These are phyloP conservation scores for Sylvilagus floridanus DNA, from an alignment of 2,797 vertebrate species.

Conservation along the genomic window DNA sequence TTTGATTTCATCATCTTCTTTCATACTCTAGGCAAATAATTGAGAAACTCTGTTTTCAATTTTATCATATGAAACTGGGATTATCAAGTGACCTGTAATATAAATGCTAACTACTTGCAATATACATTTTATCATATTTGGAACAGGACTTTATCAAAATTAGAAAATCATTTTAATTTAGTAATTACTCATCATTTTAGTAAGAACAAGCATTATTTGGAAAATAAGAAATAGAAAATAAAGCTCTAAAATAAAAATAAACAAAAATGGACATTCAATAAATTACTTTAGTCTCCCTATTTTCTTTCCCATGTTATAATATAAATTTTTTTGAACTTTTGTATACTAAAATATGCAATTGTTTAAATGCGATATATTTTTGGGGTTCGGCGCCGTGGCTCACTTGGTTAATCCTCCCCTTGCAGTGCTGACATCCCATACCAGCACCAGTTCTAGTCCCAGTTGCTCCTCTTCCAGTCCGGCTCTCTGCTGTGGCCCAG, in stretches of 20 bases:
- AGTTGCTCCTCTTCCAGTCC: too few species aligned
- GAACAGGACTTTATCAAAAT: neutral
- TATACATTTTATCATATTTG: neutral
- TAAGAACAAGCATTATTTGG: too few species aligned
- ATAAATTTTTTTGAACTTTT: neutral
- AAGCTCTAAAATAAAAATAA: neutral
- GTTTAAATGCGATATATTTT: neutral
- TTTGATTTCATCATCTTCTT: neutral
- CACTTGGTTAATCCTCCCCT: too few species aligned
- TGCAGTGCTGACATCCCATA: too few species aligned
- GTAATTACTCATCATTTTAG: neutral
- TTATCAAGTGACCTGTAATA: neutral
- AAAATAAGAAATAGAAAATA: neutral
- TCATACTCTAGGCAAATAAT: neutral
- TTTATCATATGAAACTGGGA: neutral
- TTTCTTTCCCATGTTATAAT: neutral
- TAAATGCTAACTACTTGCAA: neutral
- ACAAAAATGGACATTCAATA: neutral
- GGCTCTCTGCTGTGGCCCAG: too few species aligned
- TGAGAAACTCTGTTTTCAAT: neutral
- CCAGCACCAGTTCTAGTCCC: too few species aligned
- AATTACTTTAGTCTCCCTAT: neutral
- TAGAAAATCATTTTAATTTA: neutral
- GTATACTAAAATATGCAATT: neutral
- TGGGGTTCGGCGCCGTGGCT: too few species aligned